These are phyloP conservation scores for Nothobranchius furzeri DNA, from an alignment of 2,113 vertebrate species.

Conservation along the genomic window DNA sequence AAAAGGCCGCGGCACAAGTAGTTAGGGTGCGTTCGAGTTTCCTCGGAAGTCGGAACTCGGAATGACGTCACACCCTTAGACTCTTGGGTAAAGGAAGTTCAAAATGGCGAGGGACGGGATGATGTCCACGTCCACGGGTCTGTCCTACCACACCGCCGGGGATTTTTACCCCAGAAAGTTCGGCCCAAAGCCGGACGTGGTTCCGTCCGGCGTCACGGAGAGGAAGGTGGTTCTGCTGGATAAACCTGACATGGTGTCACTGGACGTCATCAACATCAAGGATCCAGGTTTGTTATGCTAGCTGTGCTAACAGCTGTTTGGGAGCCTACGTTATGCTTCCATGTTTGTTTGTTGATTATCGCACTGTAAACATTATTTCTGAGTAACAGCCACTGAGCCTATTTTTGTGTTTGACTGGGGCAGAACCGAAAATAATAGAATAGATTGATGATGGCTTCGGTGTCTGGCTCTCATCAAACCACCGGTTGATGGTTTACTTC, in stretches of 20 bases:
- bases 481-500: no score
- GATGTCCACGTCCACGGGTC: slow-evolving; percentile 78
- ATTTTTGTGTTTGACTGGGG: no score
- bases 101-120: slow-evolving; percentile 76
- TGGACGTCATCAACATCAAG: slow-evolving; percentile 77
- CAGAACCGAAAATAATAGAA: no score
- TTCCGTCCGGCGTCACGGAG: slow-evolving; percentile 81
- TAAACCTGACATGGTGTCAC: slow-evolving; percentile 81
- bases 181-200: slow-evolving; percentile 82
- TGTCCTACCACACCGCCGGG: slow-evolving; percentile 68
- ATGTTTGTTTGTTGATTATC: neutral
- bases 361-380: neutral
- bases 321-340: neutral
- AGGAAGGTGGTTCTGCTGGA: slow-evolving; percentile 76
- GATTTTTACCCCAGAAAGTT: slow-evolving; percentile 82
- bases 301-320: slow-evolving; percentile 41
- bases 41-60: no score
- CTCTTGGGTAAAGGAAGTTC: slow-evolving; percentile 39
- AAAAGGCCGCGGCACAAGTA: no score
- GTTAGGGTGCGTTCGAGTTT: no score
- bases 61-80: neutral
- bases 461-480: no score
- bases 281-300: slow-evolving; percentile 80
- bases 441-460: no score
- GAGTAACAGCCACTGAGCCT: neutral